phyloP scores from a whole-genome alignment of 2,888 invertebrate species.

The Epirrita christyi region DNA sequence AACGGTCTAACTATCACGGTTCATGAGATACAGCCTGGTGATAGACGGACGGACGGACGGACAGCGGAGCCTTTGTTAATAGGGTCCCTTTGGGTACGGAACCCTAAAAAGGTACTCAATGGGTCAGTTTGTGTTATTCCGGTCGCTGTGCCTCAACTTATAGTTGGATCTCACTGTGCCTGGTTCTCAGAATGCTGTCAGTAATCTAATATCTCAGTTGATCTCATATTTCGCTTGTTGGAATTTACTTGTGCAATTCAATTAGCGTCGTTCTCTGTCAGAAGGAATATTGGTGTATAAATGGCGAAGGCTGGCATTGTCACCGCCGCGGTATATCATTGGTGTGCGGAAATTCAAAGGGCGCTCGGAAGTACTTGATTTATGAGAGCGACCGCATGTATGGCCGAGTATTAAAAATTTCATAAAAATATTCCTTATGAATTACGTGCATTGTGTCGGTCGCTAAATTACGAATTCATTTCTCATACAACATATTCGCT shows the following conservation, averaged over 20 bases:
- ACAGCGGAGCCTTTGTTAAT: too few relatives aligned
- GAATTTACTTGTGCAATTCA: conserved; percentile 50
- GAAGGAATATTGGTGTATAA: conserved; percentile 73
- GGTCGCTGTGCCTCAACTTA: neutral
- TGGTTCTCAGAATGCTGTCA: neutral
- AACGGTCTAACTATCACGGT: too few relatives aligned
- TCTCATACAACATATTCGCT: conserved; percentile 26
- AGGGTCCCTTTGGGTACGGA: too few relatives aligned
- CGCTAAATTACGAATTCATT: conserved; percentile 47
- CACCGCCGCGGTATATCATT: conserved; percentile 74
- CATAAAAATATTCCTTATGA: conserved; percentile 77
- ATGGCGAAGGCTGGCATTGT: conserved; percentile 72
- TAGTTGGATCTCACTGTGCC: neutral
- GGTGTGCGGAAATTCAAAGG: conserved; percentile 75
- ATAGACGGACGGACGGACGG: too few relatives aligned
- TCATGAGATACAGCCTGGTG: too few relatives aligned
- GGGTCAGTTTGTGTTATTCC: neutral
- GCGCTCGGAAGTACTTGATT: conserved; percentile 78
- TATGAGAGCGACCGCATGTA: conserved; percentile 71
- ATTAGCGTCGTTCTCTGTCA: conserved; percentile 68
- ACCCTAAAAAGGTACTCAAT: neutral
- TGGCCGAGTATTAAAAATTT: conserved; percentile 75
- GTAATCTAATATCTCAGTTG: conserved; percentile 3
- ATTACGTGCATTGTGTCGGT: conserved; percentile 52
- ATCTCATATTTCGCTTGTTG: conserved; percentile 8